Evolutionary conservation across 2,888 invertebrate genomes (phyloP).

Genomic region (Panzeria rudis): DNA sequence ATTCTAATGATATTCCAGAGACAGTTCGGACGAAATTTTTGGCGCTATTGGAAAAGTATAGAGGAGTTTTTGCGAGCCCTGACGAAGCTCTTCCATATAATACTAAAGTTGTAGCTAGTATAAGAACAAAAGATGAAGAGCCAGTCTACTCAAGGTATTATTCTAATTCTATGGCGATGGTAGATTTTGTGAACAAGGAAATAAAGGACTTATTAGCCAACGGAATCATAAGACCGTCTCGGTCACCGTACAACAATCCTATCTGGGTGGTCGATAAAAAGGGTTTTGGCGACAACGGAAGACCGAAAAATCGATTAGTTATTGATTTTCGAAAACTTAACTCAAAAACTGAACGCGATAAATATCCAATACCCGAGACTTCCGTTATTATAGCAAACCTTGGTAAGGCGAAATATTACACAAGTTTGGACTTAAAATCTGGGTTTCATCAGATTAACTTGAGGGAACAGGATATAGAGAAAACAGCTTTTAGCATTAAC

Average conservation of each 20-base stretch:
- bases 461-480: conserved; percentile 56
- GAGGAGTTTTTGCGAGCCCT: conserved; percentile 39
- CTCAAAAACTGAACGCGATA: conserved; percentile 58
- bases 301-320: conserved; percentile 62
- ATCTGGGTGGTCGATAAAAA: conserved; percentile 59
- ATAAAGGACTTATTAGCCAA: conserved; percentile 42
- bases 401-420: conserved; percentile 60
- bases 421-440: conserved; percentile 29
- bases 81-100: conserved; percentile 55
- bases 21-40: conserved; percentile 1
- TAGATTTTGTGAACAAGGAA: conserved; percentile 52
- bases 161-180: conserved; percentile 52
- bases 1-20: conserved; percentile 18
- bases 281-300: conserved; percentile 57
- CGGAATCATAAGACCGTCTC: too few relatives aligned
- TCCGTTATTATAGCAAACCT: conserved; percentile 57
- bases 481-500: conserved; percentile 51
- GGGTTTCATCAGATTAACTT: conserved; percentile 69
- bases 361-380: conserved; percentile 60
- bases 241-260: too few relatives aligned
- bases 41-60: not conserved
- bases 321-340: conserved; percentile 71
- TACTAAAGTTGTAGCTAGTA: conserved; percentile 47
- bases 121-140: conserved; percentile 48
- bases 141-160: conserved; percentile 56